These are phyloP conservation scores for Eristalinus aeneus DNA, from an alignment of 2,888 invertebrate genomes.

Conservation along the genomic window DNA sequence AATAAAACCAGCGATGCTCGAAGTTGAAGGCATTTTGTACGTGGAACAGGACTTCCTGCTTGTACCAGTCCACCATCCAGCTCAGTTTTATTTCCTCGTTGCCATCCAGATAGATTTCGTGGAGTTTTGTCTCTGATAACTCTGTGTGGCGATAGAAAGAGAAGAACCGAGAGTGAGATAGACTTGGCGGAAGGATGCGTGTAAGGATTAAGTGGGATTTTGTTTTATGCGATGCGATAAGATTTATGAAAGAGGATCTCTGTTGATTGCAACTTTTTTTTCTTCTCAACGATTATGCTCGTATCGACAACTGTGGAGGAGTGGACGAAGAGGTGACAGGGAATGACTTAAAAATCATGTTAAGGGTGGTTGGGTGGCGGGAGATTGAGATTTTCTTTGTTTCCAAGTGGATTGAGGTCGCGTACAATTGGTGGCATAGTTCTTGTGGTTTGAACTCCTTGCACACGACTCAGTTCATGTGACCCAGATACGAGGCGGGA, in stretches of 20 bases:
- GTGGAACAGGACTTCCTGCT: slow-evolving; percentile 80
- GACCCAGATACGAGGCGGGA: background rate
- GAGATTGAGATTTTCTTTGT: background rate
- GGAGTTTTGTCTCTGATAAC: slow-evolving; percentile 79
- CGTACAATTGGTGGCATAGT: background rate
- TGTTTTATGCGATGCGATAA: slow-evolving; percentile 21
- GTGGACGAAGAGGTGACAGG: background rate
- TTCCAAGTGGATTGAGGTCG: background rate
- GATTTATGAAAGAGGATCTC: slow-evolving; percentile 28
- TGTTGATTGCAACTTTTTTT: background rate
- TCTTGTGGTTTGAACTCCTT: background rate
- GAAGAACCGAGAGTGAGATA: background rate
- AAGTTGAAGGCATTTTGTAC: slow-evolving; percentile 80
- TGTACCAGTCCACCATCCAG: slow-evolving; percentile 81
- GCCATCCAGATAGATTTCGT: slow-evolving; percentile 78
- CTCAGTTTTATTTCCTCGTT: slow-evolving; percentile 80
- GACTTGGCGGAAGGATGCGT: slow-evolving; percentile 8
- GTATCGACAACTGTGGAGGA: background rate
- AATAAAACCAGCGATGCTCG: slow-evolving; percentile 87
- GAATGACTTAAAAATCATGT: background rate
- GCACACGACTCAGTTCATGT: background rate
- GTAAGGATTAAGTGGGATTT: slow-evolving; percentile 46
- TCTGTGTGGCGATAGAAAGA: slow-evolving; percentile 71
- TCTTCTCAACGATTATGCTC: background rate
- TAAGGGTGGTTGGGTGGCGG: background rate